Evolutionary conservation across 30 jellyfish, hydroid and myxozoan genomes (phyloP), one percentile per base, ranked within the genome.

Genomic region (Cassiopea xamachana): DNA sequence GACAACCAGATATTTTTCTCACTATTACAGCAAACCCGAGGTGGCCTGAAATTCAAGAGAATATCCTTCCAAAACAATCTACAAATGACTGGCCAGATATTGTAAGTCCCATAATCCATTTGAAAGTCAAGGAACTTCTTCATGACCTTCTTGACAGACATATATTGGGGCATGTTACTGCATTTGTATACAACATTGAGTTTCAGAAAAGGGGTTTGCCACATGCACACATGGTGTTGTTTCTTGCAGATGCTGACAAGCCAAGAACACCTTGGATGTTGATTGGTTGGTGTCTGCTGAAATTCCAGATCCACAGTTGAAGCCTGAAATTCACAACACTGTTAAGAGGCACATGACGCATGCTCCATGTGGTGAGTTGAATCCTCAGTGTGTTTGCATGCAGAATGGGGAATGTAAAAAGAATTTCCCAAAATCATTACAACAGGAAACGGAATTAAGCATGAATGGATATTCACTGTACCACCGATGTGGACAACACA

Each of bases 381-480:
- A 82, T 82, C 98, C 90, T 18, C 69, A 39, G 48, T 83, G 94
- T 68, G 82, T 64, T 48, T 89, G 98, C 93, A 93, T 93, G 96
- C 69, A 50, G 73, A 94, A 93, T 89, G 92, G 96, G 46, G 18
- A 86, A 79, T 93, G 97, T 82, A 80, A 61, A 93, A 93, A 55
- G 0, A 76, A 16, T 75, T 87, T n/a, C 94, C 92, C 45, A 59
- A 87, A 87, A 51, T 73, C 60, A 9, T 49, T 51, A 15, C 47
- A n/a, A 15, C 48, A 27, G 45, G 62, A 87, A 46, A 87, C 92
- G 15, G 77, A 79, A 14, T 27, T 80, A 0, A 51, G 44, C 60
- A 94, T 86, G 83, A 76, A 82, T 59, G 96, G 97, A 58, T 94
- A 85, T 85, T 97, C 98, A 44, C 73, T 44, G 74, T 94, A 94